Base-by-base conservation (phyloP, 2,797 vertebrate species). In the Parambassis ranga region DNA sequence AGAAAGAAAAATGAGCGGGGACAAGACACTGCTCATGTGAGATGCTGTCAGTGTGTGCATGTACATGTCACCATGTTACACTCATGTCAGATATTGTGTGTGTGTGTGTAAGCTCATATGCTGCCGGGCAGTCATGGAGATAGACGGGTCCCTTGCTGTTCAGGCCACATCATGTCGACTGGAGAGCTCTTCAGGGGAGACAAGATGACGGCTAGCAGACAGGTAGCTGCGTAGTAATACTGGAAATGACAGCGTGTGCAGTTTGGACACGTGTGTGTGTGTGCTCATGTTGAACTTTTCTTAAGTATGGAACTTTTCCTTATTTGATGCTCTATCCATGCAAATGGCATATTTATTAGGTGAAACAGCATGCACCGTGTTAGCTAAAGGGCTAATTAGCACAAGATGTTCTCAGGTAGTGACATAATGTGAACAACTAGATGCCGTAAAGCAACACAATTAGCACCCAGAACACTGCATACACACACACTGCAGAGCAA, bases 1-100 rank as follows among this genome's bases (percentile, higher is more conserved):
- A 5, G 4, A 23, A 52, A 61, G 65, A 71, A 59, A 61, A 57
- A 83, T 56, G 67, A 64, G 56, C 65, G 49, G 37, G 59, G 65
- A 71, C 70, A 56, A 30, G 56, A 71, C 73, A 65, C 65, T 35
- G 61, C 27, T 57, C 57, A 64, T 58, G 56, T 43, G 44, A 64
- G 56, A 69, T 19, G 22, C 46, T 62, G 41, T 64, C 33, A n/a
- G 43, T 37, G 69, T 49, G 51, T 20, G 36, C 49, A 39, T 63
- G 20, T 38, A 28, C 50, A 53, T 38, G 49, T 57, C 47, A 27
- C 57, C 43, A 16, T 63, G 52, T 53, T 57, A 41, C 33, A 22
- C 31, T 51, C 41, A 14, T 57, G 64, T 63, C 61, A 39, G 31
- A 47, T 16, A 10, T 38, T 35, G 56, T 28, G 57, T 60, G 46